A percentile compares a stretch with the other conserved stretches of the same genome.
Conservation (phyloP, 2,113 vertebrate genomes). For the Serinus canaria region DNA sequence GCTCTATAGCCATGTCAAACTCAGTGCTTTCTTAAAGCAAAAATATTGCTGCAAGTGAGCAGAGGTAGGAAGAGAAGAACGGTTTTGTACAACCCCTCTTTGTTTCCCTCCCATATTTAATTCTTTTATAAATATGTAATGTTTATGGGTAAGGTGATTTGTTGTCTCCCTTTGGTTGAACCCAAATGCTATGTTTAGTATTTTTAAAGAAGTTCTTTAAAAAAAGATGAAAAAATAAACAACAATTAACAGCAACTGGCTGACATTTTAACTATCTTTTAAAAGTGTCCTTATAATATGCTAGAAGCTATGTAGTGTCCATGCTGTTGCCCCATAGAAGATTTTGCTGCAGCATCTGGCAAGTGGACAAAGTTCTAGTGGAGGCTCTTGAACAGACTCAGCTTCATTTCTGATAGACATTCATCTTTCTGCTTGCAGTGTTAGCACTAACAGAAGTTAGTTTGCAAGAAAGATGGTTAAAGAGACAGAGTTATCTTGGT, state of each 20-base stretch:
- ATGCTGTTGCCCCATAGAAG: not conserved
- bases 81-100: not conserved
- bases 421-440: not conserved
- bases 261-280: not conserved
- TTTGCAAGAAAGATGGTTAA: not conserved
- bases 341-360: not conserved
- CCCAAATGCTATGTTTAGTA: not conserved
- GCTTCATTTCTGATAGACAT: not conserved
- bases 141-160: not conserved
- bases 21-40: not conserved
- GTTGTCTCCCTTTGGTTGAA: not conserved
- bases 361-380: not conserved
- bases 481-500: not conserved
- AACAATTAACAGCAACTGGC: not conserved
- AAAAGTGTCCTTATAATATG: not conserved
- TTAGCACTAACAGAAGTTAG: not conserved
- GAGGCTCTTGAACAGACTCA: not conserved
- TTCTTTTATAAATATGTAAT: not conserved
- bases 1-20: not conserved
- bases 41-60: not conserved
- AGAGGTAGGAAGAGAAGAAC: not conserved
- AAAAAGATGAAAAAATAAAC: not conserved
- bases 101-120: not conserved
- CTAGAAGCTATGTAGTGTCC: not conserved
- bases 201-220: constrained; percentile 2